phyloP scores from a whole-genome alignment of 2,888 invertebrate genomes.

The Tachina lurida region DNA sequence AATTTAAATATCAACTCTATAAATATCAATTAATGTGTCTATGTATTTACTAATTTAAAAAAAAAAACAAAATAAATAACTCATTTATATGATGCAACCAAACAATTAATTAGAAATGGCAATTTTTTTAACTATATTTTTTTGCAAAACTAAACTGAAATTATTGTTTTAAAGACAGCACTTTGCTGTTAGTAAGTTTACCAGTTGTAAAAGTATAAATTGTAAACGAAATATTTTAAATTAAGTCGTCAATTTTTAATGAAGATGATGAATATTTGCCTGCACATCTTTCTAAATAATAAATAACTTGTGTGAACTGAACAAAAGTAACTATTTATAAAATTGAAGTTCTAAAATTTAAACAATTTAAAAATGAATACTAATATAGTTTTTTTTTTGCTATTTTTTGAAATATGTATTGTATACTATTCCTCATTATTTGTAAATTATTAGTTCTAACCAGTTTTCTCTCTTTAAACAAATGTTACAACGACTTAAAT shows the following conservation, averaged over 20 bases:
- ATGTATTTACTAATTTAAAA: conserved; percentile 61
- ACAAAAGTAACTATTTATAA: conserved; percentile 62
- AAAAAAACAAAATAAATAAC: conserved; percentile 15
- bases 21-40: conserved; percentile 61
- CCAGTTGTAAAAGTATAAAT: conserved; percentile 45
- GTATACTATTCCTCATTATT: conserved; percentile 50
- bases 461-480: conserved; percentile 27
- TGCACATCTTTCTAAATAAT: conserved; percentile 40
- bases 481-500: conserved; percentile 30
- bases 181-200: conserved; percentile 59
- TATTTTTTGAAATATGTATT: conserved; percentile 67
- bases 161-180: conserved; percentile 56
- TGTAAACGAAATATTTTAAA: conserved; percentile 43
- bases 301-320: conserved; percentile 56
- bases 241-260: conserved; percentile 60
- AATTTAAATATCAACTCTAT: conserved; percentile 16
- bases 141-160: conserved; percentile 52
- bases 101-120: conserved; percentile 34
- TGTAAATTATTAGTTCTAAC: conserved; percentile 49
- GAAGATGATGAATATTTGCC: conserved; percentile 40
- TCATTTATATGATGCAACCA: conserved; percentile 52
- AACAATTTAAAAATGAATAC: conserved; percentile 51
- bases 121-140: conserved; percentile 39
- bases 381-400: conserved; percentile 51
- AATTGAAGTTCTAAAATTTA: conserved; percentile 47